phyloP scores from a whole-genome alignment of 2,888 invertebrate species.

The Panzeria rudis region DNA sequence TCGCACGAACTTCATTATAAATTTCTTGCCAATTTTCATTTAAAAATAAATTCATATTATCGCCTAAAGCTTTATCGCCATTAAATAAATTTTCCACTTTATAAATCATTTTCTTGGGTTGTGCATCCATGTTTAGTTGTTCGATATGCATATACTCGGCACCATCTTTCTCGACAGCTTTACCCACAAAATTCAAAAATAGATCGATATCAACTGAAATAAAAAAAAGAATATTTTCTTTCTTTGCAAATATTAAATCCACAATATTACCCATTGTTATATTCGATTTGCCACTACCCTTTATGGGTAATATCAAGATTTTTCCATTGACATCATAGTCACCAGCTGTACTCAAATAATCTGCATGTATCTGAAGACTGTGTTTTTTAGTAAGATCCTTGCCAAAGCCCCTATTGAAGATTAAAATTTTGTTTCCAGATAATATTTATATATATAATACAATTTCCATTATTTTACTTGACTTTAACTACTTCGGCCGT shows the following conservation, averaged over 20 bases:
- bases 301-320: conserved; percentile 80
- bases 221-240: conserved; percentile 68
- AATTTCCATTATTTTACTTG: conserved; percentile 70
- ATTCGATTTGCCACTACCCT: conserved; percentile 77
- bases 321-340: conserved; percentile 79
- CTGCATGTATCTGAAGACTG: conserved; percentile 63
- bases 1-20: conserved; percentile 68
- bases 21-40: conserved; percentile 84
- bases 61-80: conserved; percentile 83
- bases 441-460: not conserved
- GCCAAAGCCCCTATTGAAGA: conserved; percentile 74
- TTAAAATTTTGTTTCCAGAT: not conserved
- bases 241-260: not conserved
- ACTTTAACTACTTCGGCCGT: conserved; percentile 72
- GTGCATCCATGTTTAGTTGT: conserved; percentile 59
- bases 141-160: conserved; percentile 73
- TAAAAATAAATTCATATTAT: conserved; percentile 84
- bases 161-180: conserved; percentile 68
- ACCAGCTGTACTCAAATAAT: conserved; percentile 66
- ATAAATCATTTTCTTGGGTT: conserved; percentile 73
- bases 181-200: conserved; percentile 67
- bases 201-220: conserved; percentile 71
- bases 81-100: conserved; percentile 83
- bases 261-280: conserved; percentile 74
- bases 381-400: conserved; percentile 73